phyloP scores from a whole-genome alignment of 2,888 invertebrate species.

The Drosophila monieri region DNA sequence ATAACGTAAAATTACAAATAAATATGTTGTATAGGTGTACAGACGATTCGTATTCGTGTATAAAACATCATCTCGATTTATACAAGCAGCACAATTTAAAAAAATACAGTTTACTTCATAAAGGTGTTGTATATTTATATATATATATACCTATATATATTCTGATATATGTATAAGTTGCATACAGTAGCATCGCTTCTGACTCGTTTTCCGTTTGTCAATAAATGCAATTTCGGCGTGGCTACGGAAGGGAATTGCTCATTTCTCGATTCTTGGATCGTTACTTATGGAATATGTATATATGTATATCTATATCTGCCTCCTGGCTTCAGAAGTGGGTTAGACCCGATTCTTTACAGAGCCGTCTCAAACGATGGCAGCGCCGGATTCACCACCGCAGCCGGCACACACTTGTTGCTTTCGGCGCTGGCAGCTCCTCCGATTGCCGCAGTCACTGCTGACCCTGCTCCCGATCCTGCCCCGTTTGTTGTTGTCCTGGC shows the following conservation, averaged over 20 bases:
- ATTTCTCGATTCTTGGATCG: constrained; percentile 46
- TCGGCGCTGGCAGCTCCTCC: constrained; percentile 21
- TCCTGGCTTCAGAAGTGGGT: constrained; percentile 50
- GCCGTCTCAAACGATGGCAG: constrained; percentile 81
- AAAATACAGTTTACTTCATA: constrained; percentile 72
- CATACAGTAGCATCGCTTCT: constrained; percentile 75
- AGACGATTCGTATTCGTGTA: constrained; percentile 64
- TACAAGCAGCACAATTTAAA: constrained; percentile 77
- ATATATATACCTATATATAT: constrained; percentile 42
- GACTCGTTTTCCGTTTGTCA: constrained; percentile 58
- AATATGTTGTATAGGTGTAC: constrained; percentile 56
- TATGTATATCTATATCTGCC: constrained; percentile 17
- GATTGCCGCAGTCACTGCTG: not conserved
- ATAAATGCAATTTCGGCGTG: constrained; percentile 66
- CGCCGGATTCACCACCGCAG: constrained; percentile 45
- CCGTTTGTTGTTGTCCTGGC: constrained; percentile 37
- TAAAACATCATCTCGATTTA: constrained; percentile 63
- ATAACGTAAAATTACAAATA: constrained; percentile 74
- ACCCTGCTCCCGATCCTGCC: not conserved
- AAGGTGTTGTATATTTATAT: constrained; percentile 54
- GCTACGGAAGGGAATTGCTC: constrained; percentile 58
- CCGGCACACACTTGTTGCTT: constrained; percentile 51
- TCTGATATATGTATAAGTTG: constrained; percentile 65
- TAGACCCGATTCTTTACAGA: constrained; percentile 69
- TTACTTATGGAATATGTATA: constrained; percentile 67